These are phyloP conservation scores for Onychomys leucogaster DNA, from an alignment of 2,797 vertebrate species.

Conservation along the genomic window DNA sequence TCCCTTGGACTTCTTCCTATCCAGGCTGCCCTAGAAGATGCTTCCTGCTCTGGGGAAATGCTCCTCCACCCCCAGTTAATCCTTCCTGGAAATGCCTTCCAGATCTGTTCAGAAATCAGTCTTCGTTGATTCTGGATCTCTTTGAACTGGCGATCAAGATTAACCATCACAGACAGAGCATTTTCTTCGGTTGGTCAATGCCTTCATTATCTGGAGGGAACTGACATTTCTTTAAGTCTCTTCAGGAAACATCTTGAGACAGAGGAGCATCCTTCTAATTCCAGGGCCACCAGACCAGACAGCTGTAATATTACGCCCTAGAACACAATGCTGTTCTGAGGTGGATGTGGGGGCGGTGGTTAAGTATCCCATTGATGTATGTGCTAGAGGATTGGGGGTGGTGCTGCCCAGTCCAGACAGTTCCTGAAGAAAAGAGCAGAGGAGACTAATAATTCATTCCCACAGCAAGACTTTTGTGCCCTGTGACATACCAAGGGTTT, in stretches of 20 bases:
- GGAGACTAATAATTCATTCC: not conserved
- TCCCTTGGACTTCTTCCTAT: not conserved
- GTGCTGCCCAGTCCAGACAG: not conserved
- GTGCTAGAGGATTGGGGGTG: accelerated
- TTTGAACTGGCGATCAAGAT: not conserved
- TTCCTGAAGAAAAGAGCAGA: not conserved
- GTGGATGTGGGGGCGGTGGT: not conserved
- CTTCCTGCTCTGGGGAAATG: not conserved
- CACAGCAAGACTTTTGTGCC: not conserved
- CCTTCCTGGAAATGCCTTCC: not conserved
- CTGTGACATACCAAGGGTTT: accelerated
- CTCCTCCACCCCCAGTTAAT: no score
- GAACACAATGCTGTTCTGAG: accelerated
- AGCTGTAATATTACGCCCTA: accelerated
- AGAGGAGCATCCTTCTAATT: not conserved
- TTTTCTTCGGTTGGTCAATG: not conserved
- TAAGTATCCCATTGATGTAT: no score
- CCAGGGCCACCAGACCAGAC: not conserved
- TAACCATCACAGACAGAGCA: not conserved
- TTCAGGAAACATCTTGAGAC: not conserved
- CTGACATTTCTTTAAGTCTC: not conserved
- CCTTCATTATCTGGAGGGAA: not conserved
- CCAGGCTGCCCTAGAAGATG: not conserved
- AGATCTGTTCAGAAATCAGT: not conserved
- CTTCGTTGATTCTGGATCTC: not conserved